phyloP scores from a whole-genome alignment of 2,888 invertebrate genomes.

The Polymixis flavicincta region DNA sequence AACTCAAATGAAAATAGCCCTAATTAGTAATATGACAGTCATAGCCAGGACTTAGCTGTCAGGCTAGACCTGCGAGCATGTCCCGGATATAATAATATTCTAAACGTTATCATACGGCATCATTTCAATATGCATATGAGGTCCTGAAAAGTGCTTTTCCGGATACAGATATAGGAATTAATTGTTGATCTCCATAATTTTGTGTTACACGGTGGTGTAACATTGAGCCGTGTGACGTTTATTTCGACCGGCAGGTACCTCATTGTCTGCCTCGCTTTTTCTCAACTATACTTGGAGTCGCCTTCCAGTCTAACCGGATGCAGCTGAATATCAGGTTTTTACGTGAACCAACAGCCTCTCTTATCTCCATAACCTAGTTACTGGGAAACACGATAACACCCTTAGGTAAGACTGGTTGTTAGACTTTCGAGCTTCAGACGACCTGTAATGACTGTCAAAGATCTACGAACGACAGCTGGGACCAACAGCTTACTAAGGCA shows the following conservation, averaged over 20 bases:
- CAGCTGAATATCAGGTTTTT: too few species aligned
- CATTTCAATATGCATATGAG: slow-evolving; percentile 86
- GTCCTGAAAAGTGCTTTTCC: slow-evolving; percentile 89
- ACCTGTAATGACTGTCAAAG: too few species aligned
- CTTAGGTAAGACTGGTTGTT: too few species aligned
- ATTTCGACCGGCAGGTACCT: neutral
- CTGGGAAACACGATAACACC: too few species aligned
- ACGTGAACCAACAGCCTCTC: too few species aligned
- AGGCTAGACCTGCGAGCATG: slow-evolving; percentile 49
- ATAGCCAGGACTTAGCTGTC: slow-evolving; percentile 29
- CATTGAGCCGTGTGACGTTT: neutral
- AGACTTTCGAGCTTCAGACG: too few species aligned
- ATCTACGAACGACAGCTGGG: too few species aligned
- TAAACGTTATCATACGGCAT: slow-evolving; percentile 81
- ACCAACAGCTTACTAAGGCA: too few species aligned
- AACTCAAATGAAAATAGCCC: slow-evolving; percentile 35
- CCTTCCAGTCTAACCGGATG: too few species aligned
- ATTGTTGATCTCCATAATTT: slow-evolving; percentile 87
- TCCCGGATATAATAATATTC: slow-evolving; percentile 71
- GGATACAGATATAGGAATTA: slow-evolving; percentile 87
- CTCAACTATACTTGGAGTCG: too few species aligned
- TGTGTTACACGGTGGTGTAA: slow-evolving; percentile 71
- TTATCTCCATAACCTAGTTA: too few species aligned
- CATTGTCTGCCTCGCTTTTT: too few species aligned
- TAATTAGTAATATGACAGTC: slow-evolving; percentile 38